A percentile compares a stretch with the other conserved stretches of the same genome.
phyloP scores from a whole-genome alignment of 2,113 vertebrate genomes.

The Brachypodius melanocephalos region DNA sequence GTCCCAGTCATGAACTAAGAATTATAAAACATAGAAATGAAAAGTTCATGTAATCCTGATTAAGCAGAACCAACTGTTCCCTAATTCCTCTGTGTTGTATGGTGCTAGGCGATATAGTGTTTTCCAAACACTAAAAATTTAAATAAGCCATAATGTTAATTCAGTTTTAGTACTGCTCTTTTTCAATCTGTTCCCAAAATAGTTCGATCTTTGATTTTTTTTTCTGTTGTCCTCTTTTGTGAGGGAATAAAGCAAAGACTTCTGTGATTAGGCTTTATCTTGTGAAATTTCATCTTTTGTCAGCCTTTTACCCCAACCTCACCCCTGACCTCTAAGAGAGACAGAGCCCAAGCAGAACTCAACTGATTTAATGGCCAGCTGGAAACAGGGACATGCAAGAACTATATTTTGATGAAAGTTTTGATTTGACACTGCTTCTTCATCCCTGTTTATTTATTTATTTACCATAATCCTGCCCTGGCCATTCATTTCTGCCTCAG shows the following conservation, averaged over 20 bases:
- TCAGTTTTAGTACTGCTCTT: background rate
- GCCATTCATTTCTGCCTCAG: background rate
- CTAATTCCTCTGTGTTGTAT: background rate
- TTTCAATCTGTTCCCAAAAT: background rate
- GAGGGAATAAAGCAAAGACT: background rate
- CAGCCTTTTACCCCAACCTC: background rate
- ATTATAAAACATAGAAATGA: background rate
- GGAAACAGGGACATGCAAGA: background rate
- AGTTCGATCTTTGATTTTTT: background rate
- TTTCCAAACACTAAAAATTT: background rate
- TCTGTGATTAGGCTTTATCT: background rate
- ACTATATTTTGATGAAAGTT: background rate
- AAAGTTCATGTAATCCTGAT: background rate
- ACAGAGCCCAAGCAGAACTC: background rate
- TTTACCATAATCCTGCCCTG: background rate
- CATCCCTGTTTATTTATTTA: background rate
- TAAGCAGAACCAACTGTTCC: background rate
- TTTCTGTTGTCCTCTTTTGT: background rate
- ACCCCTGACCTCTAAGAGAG: background rate
- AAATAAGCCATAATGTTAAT: background rate
- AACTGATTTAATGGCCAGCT: background rate
- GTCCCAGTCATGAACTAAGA: background rate
- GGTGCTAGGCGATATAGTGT: background rate
- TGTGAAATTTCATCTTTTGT: background rate
- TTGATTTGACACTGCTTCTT: background rate